A percentile compares a stretch with the other conserved stretches of the same genome.
Conservation (phyloP, 1,140 invertebrate genomes). For the Drosophila obscura region DNA sequence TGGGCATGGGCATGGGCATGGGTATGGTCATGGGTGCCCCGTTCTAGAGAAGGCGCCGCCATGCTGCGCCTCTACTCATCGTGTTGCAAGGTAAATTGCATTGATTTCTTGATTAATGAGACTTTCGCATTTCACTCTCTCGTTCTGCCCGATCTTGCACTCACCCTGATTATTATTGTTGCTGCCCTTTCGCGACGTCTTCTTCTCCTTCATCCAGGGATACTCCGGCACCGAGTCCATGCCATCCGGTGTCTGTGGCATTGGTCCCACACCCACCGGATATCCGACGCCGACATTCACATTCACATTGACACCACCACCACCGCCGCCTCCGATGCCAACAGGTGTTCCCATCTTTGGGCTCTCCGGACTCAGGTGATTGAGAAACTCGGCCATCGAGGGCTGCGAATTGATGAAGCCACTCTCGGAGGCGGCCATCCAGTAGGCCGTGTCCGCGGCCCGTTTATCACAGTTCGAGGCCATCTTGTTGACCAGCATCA, state of each 20-base stretch:
- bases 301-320: slow-evolving; percentile 68
- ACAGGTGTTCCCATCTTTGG: slow-evolving; percentile 84
- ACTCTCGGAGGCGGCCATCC: slow-evolving; percentile 87
- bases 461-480: slow-evolving; percentile 83
- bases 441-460: slow-evolving; percentile 73
- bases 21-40: slow-evolving; percentile 3
- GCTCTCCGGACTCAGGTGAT: slow-evolving; percentile 88
- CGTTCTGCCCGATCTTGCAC: slow-evolving; percentile 48
- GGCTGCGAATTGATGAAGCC: slow-evolving; percentile 96
- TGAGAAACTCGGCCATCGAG: slow-evolving; percentile 95
- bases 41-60: slow-evolving; percentile 64
- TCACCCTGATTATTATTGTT: slow-evolving; percentile 91
- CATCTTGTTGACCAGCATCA: slow-evolving; percentile 81
- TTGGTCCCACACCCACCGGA: slow-evolving; percentile 65
- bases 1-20: slow-evolving; percentile 14
- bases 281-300: slow-evolving; percentile 84
- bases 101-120: slow-evolving; percentile 81
- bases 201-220: slow-evolving; percentile 99
- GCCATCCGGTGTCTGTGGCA: slow-evolving; percentile 86
- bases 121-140: slow-evolving; percentile 64
- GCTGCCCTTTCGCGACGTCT: slow-evolving; percentile 96
- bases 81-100: slow-evolving; percentile 65
- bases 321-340: slow-evolving; percentile 84
- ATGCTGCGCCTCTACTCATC: slow-evolving; percentile 43
- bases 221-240: slow-evolving; percentile 93